phyloP scores from a whole-genome alignment of 2,797 vertebrate genomes.

The Acanthopagrus latus region DNA sequence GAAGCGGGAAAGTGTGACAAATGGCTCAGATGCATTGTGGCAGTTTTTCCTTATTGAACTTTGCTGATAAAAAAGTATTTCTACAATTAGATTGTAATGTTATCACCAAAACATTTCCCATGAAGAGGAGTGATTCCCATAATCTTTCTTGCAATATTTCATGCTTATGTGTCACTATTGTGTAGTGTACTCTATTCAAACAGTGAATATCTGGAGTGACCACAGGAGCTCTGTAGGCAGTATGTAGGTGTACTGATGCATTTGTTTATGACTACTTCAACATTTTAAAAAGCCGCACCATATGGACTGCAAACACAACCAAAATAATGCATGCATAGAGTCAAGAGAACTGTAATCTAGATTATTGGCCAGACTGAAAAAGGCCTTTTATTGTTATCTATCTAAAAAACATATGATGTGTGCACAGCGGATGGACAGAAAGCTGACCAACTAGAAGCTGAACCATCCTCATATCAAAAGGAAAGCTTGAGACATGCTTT shows the following conservation, averaged over 20 bases:
- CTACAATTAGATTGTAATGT: neutral
- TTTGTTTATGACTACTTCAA: slow-evolving; percentile 27
- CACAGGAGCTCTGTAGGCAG: slow-evolving; percentile 34
- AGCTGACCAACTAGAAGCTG: too few relatives aligned
- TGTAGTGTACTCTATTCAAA: slow-evolving; percentile 10
- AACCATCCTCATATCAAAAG: neutral
- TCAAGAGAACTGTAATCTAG: slow-evolving; percentile 22
- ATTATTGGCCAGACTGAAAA: slow-evolving; percentile 5
- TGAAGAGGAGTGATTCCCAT: too few relatives aligned
- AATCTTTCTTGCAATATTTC: slow-evolving; percentile 12
- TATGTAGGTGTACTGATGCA: slow-evolving; percentile 28
- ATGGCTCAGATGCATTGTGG: slow-evolving; percentile 1
- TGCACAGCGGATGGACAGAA: neutral
- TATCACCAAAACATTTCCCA: too few relatives aligned
- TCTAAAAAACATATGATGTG: neutral
- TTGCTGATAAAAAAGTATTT: slow-evolving; percentile 11
- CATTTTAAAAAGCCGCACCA: slow-evolving; percentile 5
- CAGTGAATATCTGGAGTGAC: slow-evolving; percentile 14
- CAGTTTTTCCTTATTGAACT: neutral
- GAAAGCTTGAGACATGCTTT: neutral
- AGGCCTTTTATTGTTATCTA: neutral
- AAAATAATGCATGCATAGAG: neutral
- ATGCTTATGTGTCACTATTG: slow-evolving; percentile 10
- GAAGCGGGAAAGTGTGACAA: slow-evolving; percentile 15
- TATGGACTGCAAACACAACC: slow-evolving; percentile 19